A percentile compares a stretch with the other conserved stretches of the same genome.
Evolutionary conservation across 1,140 invertebrate species (phyloP).

Genomic region (Bombus superbus): DNA sequence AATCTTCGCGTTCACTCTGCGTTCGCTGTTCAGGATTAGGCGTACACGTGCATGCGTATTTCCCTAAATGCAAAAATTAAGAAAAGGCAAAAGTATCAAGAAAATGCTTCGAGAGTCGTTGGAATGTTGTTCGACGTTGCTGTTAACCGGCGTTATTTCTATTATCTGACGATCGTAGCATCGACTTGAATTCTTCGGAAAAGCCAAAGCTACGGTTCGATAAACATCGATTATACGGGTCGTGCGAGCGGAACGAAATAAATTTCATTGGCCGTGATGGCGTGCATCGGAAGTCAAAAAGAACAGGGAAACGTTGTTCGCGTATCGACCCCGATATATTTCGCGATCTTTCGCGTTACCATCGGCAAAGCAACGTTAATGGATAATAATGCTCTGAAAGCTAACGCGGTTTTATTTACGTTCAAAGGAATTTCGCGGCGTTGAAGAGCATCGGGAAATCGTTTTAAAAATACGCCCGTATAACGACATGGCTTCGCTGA

Average conservation of each 20-base stretch:
- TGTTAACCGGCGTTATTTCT: too few species aligned
- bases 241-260: background rate
- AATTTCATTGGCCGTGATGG: background rate
- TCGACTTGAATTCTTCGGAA: background rate
- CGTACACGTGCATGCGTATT: too few species aligned
- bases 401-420: conserved; percentile 5
- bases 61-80: too few species aligned
- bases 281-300: background rate
- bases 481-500: background rate
- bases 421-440: background rate
- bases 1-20: too few species aligned
- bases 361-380: background rate
- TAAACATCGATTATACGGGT: background rate
- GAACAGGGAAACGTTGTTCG: background rate
- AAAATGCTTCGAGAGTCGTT: too few species aligned
- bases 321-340: too few species aligned
- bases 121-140: too few species aligned
- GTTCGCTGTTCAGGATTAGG: too few species aligned
- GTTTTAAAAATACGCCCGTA: background rate
- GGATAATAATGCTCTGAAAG: background rate
- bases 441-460: background rate
- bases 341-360: background rate
- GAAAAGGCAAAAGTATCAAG: too few species aligned
- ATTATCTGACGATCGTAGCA: too few species aligned
- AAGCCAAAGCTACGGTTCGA: background rate